Evolutionary conservation across 2,888 invertebrate species (phyloP).

Genomic region (Achlya flavicornis): DNA sequence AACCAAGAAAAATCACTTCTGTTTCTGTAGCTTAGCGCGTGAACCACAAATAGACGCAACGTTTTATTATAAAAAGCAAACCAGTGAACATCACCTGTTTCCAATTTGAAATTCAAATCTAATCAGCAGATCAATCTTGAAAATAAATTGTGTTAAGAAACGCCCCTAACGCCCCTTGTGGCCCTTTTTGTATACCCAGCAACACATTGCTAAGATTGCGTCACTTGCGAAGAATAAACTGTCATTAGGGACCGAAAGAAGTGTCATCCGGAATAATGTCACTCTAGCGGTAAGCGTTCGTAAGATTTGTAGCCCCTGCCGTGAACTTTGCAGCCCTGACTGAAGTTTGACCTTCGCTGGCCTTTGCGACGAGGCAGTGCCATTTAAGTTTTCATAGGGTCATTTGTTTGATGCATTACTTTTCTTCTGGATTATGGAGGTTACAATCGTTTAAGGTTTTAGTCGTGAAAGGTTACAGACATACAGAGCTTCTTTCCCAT

Average conservation of each 20-base stretch:
- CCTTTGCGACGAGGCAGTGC: background rate
- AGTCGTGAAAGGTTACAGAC: too few species aligned
- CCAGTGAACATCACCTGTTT: background rate
- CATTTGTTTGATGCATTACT: too few species aligned
- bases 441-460: too few species aligned
- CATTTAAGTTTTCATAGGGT: background rate
- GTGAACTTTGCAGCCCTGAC: background rate
- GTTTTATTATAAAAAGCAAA: too few species aligned
- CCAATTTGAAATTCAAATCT: background rate
- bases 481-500: too few species aligned
- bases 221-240: conserved; percentile 2
- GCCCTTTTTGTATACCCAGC: background rate
- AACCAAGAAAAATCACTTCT: too few species aligned
- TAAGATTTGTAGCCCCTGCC: background rate
- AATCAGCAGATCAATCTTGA: background rate
- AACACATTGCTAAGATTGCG: conserved; percentile 3
- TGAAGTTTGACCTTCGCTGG: background rate
- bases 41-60: too few species aligned
- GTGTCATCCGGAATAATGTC: background rate
- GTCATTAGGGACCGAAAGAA: background rate
- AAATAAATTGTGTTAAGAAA: background rate
- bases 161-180: background rate
- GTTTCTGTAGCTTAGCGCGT: too few species aligned
- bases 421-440: too few species aligned
- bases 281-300: background rate